Conservation (phyloP, 2,113 vertebrate species). For the Marmota monax region DNA sequence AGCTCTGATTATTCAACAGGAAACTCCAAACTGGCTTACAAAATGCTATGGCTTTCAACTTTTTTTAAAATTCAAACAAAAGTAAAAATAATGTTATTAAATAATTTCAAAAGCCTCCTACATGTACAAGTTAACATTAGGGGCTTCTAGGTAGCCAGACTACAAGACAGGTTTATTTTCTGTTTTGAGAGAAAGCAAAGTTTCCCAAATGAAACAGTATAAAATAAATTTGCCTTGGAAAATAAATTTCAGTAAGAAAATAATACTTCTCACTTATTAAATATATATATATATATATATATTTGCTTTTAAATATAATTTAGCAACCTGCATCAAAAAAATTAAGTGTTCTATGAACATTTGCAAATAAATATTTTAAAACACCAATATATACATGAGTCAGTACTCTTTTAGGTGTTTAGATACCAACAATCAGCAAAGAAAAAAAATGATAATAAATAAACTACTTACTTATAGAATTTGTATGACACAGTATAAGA, state of each 20-base stretch:
- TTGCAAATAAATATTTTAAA: conserved; percentile 75
- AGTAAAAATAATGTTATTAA: conserved; percentile 29
- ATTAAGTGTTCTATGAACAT: conserved; percentile 60
- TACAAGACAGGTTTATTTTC: conserved; percentile 35
- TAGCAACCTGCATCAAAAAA: conserved; percentile 71
- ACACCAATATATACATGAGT: conserved; percentile 58
- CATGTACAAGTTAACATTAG: neutral
- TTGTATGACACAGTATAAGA: neutral
- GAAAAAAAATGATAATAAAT: neutral
- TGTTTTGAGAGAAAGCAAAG: conserved; percentile 72
- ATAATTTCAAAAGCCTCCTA: conserved; percentile 44
- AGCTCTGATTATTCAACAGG: neutral
- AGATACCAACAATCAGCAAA: conserved; percentile 32
- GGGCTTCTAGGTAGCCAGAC: neutral
- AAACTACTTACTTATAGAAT: conserved; percentile 46
- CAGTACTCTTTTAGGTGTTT: conserved; percentile 53
- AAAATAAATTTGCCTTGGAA: conserved; percentile 79
- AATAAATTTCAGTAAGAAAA: conserved; percentile 77
- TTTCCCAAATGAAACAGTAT: conserved; percentile 65
- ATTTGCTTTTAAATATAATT: conserved; percentile 63
- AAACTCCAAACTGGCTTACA: conserved; percentile 11
- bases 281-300: conserved; percentile 75
- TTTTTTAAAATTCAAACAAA: conserved; percentile 40
- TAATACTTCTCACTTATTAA: conserved; percentile 75
- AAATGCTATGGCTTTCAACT: conserved; percentile 23